Evolutionary conservation across 2,113 vertebrate genomes (phyloP).

Genomic region (Cyprinodon tularosa): DNA sequence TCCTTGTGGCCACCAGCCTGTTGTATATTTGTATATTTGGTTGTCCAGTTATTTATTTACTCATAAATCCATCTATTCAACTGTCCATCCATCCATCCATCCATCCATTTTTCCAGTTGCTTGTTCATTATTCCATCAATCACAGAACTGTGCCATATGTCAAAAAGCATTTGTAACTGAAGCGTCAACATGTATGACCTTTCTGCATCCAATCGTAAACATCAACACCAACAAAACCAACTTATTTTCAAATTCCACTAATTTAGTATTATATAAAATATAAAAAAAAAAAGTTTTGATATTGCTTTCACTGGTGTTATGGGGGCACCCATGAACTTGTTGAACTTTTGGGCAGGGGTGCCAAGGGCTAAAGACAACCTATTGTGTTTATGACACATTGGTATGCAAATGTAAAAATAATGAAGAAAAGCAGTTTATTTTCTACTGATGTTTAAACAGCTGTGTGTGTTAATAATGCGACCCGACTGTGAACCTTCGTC

Average conservation of each 20-base stretch:
- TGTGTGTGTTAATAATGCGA: constrained; percentile 58
- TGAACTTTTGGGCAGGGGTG: constrained; percentile 31
- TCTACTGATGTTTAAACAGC: constrained; percentile 57
- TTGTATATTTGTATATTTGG: no score
- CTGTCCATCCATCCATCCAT: no score
- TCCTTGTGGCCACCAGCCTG: no score
- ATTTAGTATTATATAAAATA: no score
- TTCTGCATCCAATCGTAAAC: background rate
- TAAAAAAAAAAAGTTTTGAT: background rate
- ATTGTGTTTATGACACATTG: constrained; percentile 52
- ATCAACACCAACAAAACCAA: background rate
- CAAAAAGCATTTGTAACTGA: no score
- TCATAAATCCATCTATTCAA: no score
- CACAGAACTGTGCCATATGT: no score
- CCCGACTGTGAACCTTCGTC: constrained; percentile 61
- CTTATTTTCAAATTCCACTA: no score
- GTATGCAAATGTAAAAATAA: constrained; percentile 70
- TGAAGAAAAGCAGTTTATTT: constrained; percentile 51
- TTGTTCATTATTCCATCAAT: no score
- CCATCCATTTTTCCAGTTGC: no score
- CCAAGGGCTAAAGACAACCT: constrained; percentile 32
- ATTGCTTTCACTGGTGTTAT: constrained; percentile 16
- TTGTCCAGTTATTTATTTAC: no score
- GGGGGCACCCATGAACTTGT: constrained; percentile 5
- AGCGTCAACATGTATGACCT: background rate